Evolutionary conservation across 2,888 invertebrate species (phyloP), one percentile per base, ranked within the genome.

Genomic region (Cremastinae sp.): DNA sequence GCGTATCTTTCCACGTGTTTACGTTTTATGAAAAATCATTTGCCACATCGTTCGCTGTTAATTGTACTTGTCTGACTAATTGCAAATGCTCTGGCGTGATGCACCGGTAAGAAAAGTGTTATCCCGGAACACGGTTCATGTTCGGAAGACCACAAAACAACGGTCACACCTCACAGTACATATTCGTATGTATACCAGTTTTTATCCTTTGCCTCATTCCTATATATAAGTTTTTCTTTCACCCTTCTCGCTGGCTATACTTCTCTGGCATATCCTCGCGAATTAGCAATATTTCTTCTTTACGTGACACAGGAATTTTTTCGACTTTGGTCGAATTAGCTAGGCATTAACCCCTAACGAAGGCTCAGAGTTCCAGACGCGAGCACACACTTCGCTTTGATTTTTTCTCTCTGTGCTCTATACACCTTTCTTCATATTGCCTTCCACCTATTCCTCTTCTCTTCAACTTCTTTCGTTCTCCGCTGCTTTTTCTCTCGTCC

Each of bases 301-400:
- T 84, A 86, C 87, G 86, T 82, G 88, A 88, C 88, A 86, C 85
- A 83, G 85, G 87, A 85, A 89, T 88, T 86, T 86, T 86, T 78
- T 84, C 82, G 81, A 82, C 85, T 83, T 87, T 86, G 84, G 86
- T 88, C 88, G 85, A 89, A 88, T 89, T 88, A 89, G 84, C 85
- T 84, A 85, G 85, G 83, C 87, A 85, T 87, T 84, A 84, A 73
- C 75, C 80, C 43, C 83, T 88, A 88, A 89, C 88, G 87, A 88
- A 87, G 87, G 84, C 82, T 70, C 78, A 68, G 78, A 78, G 71
- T 80, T 71, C 59, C 53, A 14, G 47, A 22, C 10, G 58, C 58
- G 53, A 59, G 75, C 58, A 72, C 68, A 69, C 72, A 58, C 58
- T 68, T 73, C 73, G 61, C 68, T 64, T 58, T 61, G 55, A 59